Conservation (phyloP, 2,113 vertebrate genomes). For the Octodon degus region DNA sequence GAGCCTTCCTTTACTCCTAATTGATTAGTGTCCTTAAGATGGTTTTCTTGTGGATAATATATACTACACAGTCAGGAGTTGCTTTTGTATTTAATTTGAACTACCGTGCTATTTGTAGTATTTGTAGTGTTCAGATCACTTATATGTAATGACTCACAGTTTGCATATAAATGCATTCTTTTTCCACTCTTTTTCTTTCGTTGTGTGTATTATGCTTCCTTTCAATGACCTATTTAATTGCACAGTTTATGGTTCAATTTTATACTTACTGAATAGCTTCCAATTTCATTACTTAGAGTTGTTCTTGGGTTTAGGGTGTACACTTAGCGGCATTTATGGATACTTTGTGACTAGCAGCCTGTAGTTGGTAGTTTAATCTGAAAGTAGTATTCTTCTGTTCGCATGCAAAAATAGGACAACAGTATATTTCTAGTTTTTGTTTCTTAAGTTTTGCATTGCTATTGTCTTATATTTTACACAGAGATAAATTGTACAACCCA, state of each 20-base stretch:
- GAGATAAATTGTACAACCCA: background rate
- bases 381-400: background rate
- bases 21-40: background rate
- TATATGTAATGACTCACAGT: background rate
- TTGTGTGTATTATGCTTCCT: background rate
- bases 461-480: background rate
- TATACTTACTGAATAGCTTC: background rate
- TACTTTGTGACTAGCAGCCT: background rate
- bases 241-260: background rate
- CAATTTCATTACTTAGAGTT: background rate
- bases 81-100: background rate
- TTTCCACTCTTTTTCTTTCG: background rate
- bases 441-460: background rate
- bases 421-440: background rate
- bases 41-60: background rate
- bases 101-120: background rate
- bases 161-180: background rate
- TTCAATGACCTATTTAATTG: background rate
- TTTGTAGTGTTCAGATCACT: background rate
- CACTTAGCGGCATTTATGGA: background rate
- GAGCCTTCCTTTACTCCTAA: background rate
- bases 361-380: background rate
- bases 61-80: background rate
- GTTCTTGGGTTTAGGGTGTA: background rate
- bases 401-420: background rate